phyloP scores from a whole-genome alignment of 2,888 invertebrate genomes.

The Tortricodes alternella region DNA sequence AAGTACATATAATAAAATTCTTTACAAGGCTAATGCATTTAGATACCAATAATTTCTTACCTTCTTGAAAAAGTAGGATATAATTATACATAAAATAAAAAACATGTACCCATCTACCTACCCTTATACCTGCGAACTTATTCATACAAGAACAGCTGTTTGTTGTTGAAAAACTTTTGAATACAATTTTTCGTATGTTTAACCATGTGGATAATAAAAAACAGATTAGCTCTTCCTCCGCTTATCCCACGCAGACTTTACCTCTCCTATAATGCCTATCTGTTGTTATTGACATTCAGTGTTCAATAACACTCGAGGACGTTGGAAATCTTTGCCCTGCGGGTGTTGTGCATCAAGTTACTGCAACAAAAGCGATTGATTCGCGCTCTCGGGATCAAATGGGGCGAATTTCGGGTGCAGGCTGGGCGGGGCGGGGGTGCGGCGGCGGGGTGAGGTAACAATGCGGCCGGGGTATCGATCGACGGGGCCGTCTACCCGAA shows the following conservation, averaged over 20 bases:
- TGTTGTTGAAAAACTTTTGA: not conserved
- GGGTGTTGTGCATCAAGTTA: constrained; percentile 61
- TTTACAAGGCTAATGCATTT: constrained; percentile 1
- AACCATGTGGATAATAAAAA: constrained; percentile 6
- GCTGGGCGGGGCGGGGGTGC: constrained; percentile 54
- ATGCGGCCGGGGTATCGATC: constrained; percentile 80
- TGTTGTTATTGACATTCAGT: constrained; percentile 5
- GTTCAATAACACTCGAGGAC: constrained; percentile 18
- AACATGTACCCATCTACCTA: too few species aligned
- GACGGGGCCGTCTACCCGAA: constrained; percentile 55
- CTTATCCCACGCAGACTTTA: constrained; percentile 5
- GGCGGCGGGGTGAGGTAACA: constrained; percentile 64
- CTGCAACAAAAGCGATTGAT: constrained; percentile 79
- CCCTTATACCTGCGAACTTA: constrained; percentile 1
- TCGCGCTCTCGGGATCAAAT: constrained; percentile 74
- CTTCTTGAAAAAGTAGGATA: not conserved
- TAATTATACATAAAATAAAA: not conserved
- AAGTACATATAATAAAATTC: not conserved
- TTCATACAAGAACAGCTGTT: constrained; percentile 20
- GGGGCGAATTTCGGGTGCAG: constrained; percentile 76
- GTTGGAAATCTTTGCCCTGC: constrained; percentile 34
- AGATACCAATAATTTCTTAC: not conserved
- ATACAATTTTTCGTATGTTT: constrained; percentile 1
- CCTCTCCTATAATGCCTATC: constrained; percentile 6
- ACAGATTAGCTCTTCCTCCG: not conserved